phyloP scores from a whole-genome alignment of 2,113 vertebrate species.

The Pogona vitticeps region DNA sequence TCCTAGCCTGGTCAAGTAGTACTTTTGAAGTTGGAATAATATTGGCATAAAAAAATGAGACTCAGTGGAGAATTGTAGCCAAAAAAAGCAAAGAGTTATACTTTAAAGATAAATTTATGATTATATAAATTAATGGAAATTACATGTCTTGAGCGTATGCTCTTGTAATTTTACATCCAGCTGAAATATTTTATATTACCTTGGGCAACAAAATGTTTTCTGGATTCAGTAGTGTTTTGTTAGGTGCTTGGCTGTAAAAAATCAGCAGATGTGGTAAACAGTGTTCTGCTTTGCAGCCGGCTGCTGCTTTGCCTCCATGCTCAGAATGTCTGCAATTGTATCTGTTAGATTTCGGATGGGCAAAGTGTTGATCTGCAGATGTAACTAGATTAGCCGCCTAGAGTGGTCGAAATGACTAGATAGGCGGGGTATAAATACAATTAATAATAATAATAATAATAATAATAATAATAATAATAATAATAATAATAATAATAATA shows the following conservation, averaged over 20 bases:
- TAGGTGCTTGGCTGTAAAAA: background rate
- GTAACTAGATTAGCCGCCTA: too few species aligned
- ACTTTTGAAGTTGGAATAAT: background rate
- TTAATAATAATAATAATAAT: too few species aligned
- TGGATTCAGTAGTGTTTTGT: background rate
- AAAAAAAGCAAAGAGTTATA: background rate
- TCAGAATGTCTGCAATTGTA: background rate
- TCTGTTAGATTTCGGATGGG: too few species aligned
- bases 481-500: too few species aligned
- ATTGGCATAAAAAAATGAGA: background rate
- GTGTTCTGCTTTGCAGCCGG: background rate
- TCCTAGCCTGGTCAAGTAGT: background rate
- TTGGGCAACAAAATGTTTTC: background rate
- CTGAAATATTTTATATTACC: background rate
- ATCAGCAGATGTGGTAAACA: background rate
- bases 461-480: too few species aligned
- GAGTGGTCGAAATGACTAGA: too few species aligned
- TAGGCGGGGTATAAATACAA: too few species aligned
- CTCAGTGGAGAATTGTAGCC: background rate
- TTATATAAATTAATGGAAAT: background rate
- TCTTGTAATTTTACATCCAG: background rate
- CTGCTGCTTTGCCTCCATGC: too few species aligned
- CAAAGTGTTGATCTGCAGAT: too few species aligned
- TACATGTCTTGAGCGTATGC: background rate
- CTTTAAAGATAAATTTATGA: background rate